Evolutionary conservation across 2,113 vertebrate species (phyloP).

Genomic region (Scartelaos histophorus): DNA sequence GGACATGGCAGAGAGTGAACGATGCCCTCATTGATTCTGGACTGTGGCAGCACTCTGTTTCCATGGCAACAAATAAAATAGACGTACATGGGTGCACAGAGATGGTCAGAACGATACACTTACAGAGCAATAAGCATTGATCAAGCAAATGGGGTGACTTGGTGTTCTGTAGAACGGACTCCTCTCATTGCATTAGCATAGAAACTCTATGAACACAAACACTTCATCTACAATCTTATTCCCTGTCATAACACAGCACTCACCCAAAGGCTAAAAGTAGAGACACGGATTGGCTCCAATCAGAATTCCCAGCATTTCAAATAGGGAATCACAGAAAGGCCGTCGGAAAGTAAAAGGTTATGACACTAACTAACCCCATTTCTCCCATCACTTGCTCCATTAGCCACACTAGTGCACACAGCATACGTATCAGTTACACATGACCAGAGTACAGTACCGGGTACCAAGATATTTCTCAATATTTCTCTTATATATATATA

Average conservation of each 20-base stretch:
- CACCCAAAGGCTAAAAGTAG: slow-evolving; percentile 27
- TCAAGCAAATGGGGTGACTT: slow-evolving; percentile 39
- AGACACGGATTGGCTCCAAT: slow-evolving; percentile 32
- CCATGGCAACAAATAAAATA: slow-evolving; percentile 85
- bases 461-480: background rate
- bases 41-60: slow-evolving; percentile 80
- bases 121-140: slow-evolving; percentile 40
- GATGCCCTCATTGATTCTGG: slow-evolving; percentile 75
- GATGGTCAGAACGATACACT: slow-evolving; percentile 68
- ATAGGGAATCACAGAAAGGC: slow-evolving; percentile 44
- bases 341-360: slow-evolving; percentile 22
- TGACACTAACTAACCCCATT: slow-evolving; percentile 57
- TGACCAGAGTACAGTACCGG: slow-evolving; percentile 20
- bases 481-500: too few species aligned
- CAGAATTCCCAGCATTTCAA: slow-evolving; percentile 42
- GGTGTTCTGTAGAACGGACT: slow-evolving; percentile 1
- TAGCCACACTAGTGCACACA: slow-evolving; percentile 60
- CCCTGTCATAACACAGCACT: slow-evolving; percentile 12
- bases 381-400: slow-evolving; percentile 49
- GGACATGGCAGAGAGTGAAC: slow-evolving; percentile 39
- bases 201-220: slow-evolving; percentile 32
- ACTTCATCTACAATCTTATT: background rate
- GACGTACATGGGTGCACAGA: slow-evolving; percentile 62
- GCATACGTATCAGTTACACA: slow-evolving; percentile 53
- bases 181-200: slow-evolving; percentile 31